Conservation (phyloP, 2,888 invertebrate species). For the Mamestra brassicae region DNA sequence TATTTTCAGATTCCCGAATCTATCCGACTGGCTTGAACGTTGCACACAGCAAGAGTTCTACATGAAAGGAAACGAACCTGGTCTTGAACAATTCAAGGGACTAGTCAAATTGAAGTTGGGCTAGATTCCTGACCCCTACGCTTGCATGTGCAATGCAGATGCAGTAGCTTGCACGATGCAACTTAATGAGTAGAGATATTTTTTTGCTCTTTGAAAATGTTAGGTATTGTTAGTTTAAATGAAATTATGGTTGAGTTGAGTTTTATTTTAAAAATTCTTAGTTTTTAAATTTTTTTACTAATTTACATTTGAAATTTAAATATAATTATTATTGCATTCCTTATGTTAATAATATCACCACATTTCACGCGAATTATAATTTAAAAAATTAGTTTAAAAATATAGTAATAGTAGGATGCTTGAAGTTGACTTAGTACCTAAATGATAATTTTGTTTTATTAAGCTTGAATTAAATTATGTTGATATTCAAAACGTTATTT, state of each 20-base stretch:
- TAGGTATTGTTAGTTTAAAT: background rate
- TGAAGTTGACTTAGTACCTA: background rate
- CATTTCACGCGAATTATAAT: background rate
- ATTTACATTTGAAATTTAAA: background rate
- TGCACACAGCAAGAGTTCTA: constrained; percentile 77
- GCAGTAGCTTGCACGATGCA: constrained; percentile 17
- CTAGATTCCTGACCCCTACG: constrained; percentile 24
- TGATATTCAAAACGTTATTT: background rate
- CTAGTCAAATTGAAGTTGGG: constrained; percentile 64
- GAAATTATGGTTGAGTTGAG: background rate
- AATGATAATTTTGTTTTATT: background rate
- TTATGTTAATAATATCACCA: background rate
- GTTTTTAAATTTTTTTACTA: background rate
- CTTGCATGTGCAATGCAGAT: background rate
- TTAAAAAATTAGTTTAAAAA: background rate
- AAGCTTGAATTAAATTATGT: constrained; percentile 10
- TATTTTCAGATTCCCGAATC: constrained; percentile 75
- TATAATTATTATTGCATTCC: background rate
- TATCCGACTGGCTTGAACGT: constrained; percentile 74
- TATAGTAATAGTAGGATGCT: background rate
- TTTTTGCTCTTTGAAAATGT: background rate
- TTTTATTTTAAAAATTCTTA: background rate
- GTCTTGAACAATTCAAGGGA: constrained; percentile 55
- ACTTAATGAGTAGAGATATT: background rate
- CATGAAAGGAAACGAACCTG: constrained; percentile 73